Evolutionary conservation across 2,113 vertebrate species (phyloP).

Genomic region (Corythornis cristatus): DNA sequence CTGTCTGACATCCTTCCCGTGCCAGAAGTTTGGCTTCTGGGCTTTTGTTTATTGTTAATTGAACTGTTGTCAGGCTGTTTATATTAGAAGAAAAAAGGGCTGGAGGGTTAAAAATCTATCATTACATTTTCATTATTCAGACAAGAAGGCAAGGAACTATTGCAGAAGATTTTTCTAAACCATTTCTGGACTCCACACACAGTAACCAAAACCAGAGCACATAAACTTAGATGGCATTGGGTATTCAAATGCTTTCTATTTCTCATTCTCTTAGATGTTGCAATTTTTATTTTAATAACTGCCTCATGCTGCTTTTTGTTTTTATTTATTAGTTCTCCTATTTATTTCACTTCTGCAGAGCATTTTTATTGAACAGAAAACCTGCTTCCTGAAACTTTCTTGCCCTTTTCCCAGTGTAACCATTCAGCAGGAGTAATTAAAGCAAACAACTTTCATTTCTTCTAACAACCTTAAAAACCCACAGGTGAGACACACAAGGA

Average conservation of each 20-base stretch:
- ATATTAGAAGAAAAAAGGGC: not conserved
- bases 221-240: not conserved
- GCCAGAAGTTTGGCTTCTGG: not conserved
- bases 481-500: not conserved
- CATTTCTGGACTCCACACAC: not conserved
- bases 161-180: not conserved
- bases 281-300: not conserved
- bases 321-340: not conserved
- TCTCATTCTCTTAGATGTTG: not conserved
- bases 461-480: conserved; percentile 7
- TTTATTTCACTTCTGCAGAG: not conserved
- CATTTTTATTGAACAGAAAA: not conserved
- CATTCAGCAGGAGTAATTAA: conserved; percentile 6
- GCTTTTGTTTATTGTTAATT: conserved; percentile 13
- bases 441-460: conserved; percentile 3
- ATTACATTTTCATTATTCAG: not conserved
- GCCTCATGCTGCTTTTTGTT: not conserved
- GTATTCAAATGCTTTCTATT: not conserved
- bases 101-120: not conserved
- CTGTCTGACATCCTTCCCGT: not conserved
- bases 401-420: not conserved
- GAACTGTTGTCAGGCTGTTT: not conserved
- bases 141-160: not conserved
- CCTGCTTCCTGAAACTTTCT: not conserved
- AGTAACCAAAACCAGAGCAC: not conserved